Base-by-base conservation (phyloP, 2,797 vertebrate species). In the Microchirus variegatus region DNA sequence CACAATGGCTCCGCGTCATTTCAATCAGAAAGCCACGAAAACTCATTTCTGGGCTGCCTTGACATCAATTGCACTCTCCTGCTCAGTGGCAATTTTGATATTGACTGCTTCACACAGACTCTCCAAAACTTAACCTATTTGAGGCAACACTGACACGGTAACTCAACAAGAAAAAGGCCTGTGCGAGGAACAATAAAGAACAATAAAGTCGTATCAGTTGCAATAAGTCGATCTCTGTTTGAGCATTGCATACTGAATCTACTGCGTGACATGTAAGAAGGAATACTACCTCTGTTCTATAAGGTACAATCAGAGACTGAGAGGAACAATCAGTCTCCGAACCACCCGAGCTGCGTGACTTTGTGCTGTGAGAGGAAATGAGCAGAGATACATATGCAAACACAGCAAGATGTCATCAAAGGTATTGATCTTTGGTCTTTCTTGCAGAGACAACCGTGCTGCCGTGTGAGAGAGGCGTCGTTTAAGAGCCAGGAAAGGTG, bases 21-120 rank as follows among this genome's bases (percentile, higher is more conserved):
- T 87, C 86, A 79, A 83, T 82, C 73, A 51, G 79, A 85, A 83
- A 72, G 73, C 80, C 73, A 78, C 85, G 82, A 86, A 90, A 90
- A 86, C 82, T 87, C 70, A 90, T 92, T 90, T 90, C 83, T 85
- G 85, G 89, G 77, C 76, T 73, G 83, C 78, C 75, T 84, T 84
- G 90, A 91, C 90, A 91, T 90, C 87, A 88, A 84, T 88, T 87
- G 89, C 80, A 75, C 80, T 81, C 79, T 75, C 63, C 64, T 41
- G 67, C 78, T 86, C 81, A 50, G 73, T 77, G 68, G 84, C 83
- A 78, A 87, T 87, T 31, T 87, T 83, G 74, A 78, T 87, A 91
- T 91, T 73, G 75, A 86, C 87, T 78, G 81, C 78, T 61, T 75
- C 71, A 72, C 80, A 70, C 71, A 75, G 62, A 70, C 52, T 56